Base-by-base conservation (phyloP, 2,888 invertebrate genomes). In the Chloroclysta siterata region DNA sequence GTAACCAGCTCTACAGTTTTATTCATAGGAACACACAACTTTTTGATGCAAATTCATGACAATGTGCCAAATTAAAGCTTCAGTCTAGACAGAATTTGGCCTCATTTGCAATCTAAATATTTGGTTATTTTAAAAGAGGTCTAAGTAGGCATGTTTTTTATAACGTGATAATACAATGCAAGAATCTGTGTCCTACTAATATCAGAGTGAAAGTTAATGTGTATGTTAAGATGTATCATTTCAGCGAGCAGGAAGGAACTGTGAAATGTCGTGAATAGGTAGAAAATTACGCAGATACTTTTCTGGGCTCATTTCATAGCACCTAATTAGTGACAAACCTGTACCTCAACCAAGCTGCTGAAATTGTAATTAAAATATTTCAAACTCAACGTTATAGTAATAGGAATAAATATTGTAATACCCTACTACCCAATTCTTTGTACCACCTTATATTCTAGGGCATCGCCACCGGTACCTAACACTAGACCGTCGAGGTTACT, bases 11-110 rank as follows among this genome's bases (percentile, higher is more conserved):
- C 10, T 33, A 46, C 5, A 33, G 15, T 13, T 36, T 33, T 33
- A 17, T 54, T 29, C n/a, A 8, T 44, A 17, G 10, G n/a, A 33
- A 55, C 28, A 47, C 22, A 36, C 6, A 55, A 22, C 15, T 44
- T 13, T 41, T 41, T 28, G 42, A 36, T n/a, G 17, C 11, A 60
- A 55, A 60, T 60, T 60, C 64, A 60, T 64, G 64, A 60, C 60
- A 64, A 60, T 60, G 47, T 64, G 64, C 64, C 64, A 55, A 55
- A 60, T 17, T 29, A 52, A 41, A 55, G 63, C 58, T 54, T 47
- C 50, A 39, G 59, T 59, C 63, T 55, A 55, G 54, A 52, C 55
- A 59, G 41, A 46, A n/a, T 22, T 59, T 62, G 60, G 29, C 57
- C 57, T 54, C 53, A 50, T 53, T 56, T 44, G 42, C 48, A 47